A percentile compares a stretch with the other conserved stretches of the same genome.
These are phyloP conservation scores for Rhabditoides inermis DNA, from an alignment of 2,888 invertebrate species.

Conservation along the genomic window DNA sequence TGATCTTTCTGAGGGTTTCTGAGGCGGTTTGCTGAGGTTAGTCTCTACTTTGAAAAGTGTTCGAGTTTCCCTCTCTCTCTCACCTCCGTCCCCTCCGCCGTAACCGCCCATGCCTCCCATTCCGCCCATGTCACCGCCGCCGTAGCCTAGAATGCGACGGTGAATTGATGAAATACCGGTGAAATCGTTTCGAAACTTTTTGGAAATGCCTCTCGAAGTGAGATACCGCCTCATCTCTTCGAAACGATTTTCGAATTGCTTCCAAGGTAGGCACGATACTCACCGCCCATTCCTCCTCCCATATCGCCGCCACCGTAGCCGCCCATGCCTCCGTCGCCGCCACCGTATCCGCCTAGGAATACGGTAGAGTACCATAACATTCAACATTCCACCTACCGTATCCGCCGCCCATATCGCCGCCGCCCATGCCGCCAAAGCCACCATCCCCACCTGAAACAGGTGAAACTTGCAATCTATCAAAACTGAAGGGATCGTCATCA, in stretches of 20 bases:
- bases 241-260: no score
- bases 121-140: constrained; percentile 12
- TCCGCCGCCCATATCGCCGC: constrained; percentile 27
- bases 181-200: no score
- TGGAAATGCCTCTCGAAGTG: no score
- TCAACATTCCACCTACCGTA: constrained; percentile 8
- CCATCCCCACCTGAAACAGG: constrained; percentile 6
- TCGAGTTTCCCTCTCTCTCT: no score
- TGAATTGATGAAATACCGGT: no score
- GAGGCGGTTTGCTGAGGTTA: no score
- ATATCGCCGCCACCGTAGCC: constrained; percentile 12
- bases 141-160: constrained; percentile 15
- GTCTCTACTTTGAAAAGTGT: no score
- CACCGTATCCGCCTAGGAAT: constrained; percentile 11
- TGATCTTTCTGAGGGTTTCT: no score
- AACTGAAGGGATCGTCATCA: no score
- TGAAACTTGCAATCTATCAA: no score
- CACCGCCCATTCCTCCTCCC: constrained; percentile 2
- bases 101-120: constrained; percentile 14
- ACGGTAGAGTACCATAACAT: background rate
- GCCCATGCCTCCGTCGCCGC: constrained; percentile 16
- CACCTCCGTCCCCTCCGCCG: constrained; percentile 20
- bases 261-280: no score
- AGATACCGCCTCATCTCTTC: no score
- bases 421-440: constrained; percentile 18